Base-by-base conservation (phyloP, 1,140 invertebrate genomes). In the Danaus plexippus region DNA sequence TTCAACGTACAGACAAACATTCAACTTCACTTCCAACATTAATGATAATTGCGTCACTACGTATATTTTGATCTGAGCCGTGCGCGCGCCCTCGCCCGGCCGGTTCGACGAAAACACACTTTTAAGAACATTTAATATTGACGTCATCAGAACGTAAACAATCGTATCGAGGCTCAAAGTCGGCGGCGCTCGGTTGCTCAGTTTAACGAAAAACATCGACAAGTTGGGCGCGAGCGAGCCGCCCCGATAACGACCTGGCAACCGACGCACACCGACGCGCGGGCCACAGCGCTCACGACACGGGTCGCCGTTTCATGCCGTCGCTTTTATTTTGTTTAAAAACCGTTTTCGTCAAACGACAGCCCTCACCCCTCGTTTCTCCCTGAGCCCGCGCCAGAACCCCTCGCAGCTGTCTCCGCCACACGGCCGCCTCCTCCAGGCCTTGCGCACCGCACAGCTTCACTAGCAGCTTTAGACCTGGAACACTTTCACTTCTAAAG, bases 361-460 rank as follows among this genome's bases (percentile, higher is more conserved):
- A n/a, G 11, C 18, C 9, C 49, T 15, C 32, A 84, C 83, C 77
- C 71, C 80, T 64, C 42, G 84, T 78, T 11, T 73, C 71, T 45
- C 80, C 44, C 84, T 85, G 9, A 70, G 47, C 22, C 22, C 74
- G 59, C 2, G 79, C 75, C 52, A 81, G 78, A 7, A 75, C 87
- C 10, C 87, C 67, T 47, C 88, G 85, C 48, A 88, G 61, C 50
- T 88, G 85, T 1, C 79, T 71, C 1, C 67, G 73, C 87, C 87
- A 88, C 0, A 73, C 63, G 43, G 67, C 75, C 0, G 87, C 86
- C 64, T 88, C 87, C 1, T 77, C 70, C 2, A 87, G 67, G 0
- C 87, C 86, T 52, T 88, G 85, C 53, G 87, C 86, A 0, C 86
- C 86, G 59, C 86, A 87, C 47, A 88, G 60, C 63, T 88, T 88